Evolutionary conservation across 2,113 vertebrate genomes (phyloP).

Genomic region (Caranx melampygus): DNA sequence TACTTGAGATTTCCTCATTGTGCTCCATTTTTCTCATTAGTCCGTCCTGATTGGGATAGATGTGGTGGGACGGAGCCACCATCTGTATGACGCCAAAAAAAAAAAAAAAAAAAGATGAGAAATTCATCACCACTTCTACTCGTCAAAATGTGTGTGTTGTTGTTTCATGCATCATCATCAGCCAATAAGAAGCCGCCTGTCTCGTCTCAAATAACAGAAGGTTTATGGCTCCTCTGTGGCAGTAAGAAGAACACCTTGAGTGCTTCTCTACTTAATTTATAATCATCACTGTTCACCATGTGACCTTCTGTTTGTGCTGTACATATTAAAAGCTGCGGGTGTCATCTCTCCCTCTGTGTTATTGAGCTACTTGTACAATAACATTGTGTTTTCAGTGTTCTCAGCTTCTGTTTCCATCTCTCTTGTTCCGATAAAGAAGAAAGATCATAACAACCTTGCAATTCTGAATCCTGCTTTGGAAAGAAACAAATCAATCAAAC

Average conservation of each 20-base stretch:
- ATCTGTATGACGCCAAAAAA: slow-evolving; percentile 2
- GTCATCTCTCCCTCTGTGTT: neutral
- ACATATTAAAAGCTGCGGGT: neutral
- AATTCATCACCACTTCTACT: slow-evolving; percentile 23
- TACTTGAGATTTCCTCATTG: too few species aligned
- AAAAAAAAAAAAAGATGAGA: neutral
- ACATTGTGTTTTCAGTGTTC: slow-evolving; percentile 28
- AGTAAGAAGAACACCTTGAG: neutral
- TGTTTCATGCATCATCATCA: neutral
- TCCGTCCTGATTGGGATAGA: neutral
- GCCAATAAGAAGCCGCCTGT: neutral
- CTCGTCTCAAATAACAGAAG: neutral
- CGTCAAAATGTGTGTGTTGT: neutral
- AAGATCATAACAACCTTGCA: slow-evolving; percentile 40
- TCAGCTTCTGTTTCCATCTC: slow-evolving; percentile 19
- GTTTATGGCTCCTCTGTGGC: neutral
- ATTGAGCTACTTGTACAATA: slow-evolving; percentile 15
- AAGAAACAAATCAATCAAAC: slow-evolving; percentile 67
- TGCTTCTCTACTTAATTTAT: neutral
- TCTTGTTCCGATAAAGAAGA: slow-evolving; percentile 35
- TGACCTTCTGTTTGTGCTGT: slow-evolving; percentile 6
- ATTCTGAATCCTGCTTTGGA: slow-evolving; percentile 41
- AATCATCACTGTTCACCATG: slow-evolving; percentile 2
- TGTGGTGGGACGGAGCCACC: slow-evolving; percentile 1
- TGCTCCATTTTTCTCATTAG: too few species aligned